Conservation (phyloP, 2,888 invertebrate genomes). For the Busseola fusca region DNA sequence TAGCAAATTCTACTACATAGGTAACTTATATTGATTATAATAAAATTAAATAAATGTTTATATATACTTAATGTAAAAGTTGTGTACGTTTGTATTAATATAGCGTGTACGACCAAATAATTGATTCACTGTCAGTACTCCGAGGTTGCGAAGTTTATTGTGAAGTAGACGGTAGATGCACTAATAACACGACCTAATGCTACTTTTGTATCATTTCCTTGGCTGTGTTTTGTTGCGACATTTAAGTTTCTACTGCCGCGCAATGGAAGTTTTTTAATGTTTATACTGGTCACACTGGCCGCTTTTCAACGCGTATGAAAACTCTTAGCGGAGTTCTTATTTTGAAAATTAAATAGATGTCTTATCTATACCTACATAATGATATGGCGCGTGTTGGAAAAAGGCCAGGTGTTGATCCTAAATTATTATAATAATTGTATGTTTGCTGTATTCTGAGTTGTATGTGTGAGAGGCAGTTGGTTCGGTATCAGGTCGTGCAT, state of each 20-base stretch:
- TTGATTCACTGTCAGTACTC: constrained; percentile 69
- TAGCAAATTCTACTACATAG: constrained; percentile 69
- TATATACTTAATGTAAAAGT: constrained; percentile 70
- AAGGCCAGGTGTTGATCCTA: constrained; percentile 27
- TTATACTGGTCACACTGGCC: constrained; percentile 63
- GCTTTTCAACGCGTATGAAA: constrained; percentile 52
- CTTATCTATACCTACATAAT: constrained; percentile 38
- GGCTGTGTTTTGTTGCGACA: constrained; percentile 74
- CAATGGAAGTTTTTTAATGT: constrained; percentile 60
- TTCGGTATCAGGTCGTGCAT: constrained; percentile 75
- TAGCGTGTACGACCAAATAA: constrained; percentile 81
- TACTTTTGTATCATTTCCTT: constrained; percentile 63
- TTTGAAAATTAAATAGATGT: constrained; percentile 18
- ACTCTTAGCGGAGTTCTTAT: constrained; percentile 24
- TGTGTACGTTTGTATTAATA: constrained; percentile 79
- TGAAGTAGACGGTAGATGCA: constrained; percentile 73
- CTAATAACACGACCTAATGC: constrained; percentile 71
- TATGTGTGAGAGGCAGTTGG: constrained; percentile 64
- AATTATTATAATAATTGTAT: constrained; percentile 41
- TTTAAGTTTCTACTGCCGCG: constrained; percentile 62
- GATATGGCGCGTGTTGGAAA: constrained; percentile 40
- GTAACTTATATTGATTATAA: constrained; percentile 69
- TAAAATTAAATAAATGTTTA: constrained; percentile 75
- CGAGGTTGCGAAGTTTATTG: constrained; percentile 66
- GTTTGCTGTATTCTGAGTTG: constrained; percentile 53